Base-by-base conservation (phyloP, 2,888 invertebrate species). In the Scaptomyza parva region DNA sequence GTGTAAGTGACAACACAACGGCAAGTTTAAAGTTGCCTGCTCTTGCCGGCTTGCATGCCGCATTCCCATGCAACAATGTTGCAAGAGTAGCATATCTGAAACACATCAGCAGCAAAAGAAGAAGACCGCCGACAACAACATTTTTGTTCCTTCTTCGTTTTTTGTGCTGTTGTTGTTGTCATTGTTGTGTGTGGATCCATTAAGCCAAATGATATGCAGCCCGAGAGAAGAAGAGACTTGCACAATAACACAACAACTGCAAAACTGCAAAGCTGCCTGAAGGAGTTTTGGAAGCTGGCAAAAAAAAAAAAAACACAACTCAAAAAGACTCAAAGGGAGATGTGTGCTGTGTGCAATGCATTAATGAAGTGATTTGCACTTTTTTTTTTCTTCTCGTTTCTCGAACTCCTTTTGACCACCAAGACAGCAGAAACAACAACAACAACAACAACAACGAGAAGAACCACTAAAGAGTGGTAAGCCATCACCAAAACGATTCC, bases 351-450 rank as follows among this genome's bases (percentile, higher is more conserved):
- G 9, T 33, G 75, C 72, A 65, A 53, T 69, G 59, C 82, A 70
- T 80, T 86, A 83, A 83, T 83, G 84, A 83, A 83, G 84, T 86
- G 84, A 83, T 86, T 83, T 86, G 82, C 82, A 76, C 73, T 63
- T 84, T 86, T 82, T 60, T 59, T 33, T n/a, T 6, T n/a, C 1
- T 83, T 86, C 77, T 86, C 86, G 72, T 70, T 66, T 84, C 79
- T 48, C 48, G 65, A 62, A 62, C 73, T 76, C 51, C 63, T 76
- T 83, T 71, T 83, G 81, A 76, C 82, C 81, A 81, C 75, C 81
- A 76, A 55, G 62, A 55, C 8, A 37, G 37, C 17, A 3, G 17
- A 17, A 51, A 11, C 59, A 54, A 44, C 43, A 35, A 35, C 17
- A 60, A 44, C 43, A 35, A 35, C 22, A 28, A 40, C 28, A 39